phyloP scores from a whole-genome alignment of 2,797 vertebrate genomes.

The Lepilemur ruficaudatus region DNA sequence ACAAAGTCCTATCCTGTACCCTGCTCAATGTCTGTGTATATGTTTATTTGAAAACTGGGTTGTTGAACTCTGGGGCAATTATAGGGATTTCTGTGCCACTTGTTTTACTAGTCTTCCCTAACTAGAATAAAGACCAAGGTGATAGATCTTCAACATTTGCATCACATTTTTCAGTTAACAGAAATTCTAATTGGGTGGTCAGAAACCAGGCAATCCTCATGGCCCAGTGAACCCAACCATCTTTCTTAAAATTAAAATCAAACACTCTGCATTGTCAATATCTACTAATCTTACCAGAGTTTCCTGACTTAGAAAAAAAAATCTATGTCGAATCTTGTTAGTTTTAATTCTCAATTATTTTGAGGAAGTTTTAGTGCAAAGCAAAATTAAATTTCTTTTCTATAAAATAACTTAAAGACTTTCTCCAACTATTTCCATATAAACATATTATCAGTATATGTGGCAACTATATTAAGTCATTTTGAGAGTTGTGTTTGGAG shows the following conservation, averaged over 20 bases:
- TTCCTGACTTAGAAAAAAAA: background rate
- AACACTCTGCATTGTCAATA: background rate
- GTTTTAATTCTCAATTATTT: background rate
- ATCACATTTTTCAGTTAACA: background rate
- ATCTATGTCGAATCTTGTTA: background rate
- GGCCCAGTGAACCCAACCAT: background rate
- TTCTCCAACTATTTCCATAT: background rate
- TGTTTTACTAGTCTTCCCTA: background rate
- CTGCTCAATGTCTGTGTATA: background rate
- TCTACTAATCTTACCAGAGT: background rate
- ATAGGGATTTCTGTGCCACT: background rate
- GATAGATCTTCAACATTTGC: background rate
- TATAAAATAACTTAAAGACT: background rate
- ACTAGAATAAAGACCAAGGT: background rate
- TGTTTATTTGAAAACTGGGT: background rate
- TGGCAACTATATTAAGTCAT: background rate
- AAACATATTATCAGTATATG: background rate
- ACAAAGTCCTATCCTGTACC: rapidly evolving
- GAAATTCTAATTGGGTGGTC: background rate
- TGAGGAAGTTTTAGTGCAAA: conserved; percentile 1
- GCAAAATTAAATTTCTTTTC: conserved; percentile 27
- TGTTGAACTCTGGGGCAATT: background rate
- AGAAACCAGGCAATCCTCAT: background rate
- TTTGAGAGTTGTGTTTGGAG: background rate
- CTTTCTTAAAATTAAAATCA: conserved; percentile 12